Conservation (phyloP, 2,797 vertebrate genomes). For the Lerista edwardsae region DNA sequence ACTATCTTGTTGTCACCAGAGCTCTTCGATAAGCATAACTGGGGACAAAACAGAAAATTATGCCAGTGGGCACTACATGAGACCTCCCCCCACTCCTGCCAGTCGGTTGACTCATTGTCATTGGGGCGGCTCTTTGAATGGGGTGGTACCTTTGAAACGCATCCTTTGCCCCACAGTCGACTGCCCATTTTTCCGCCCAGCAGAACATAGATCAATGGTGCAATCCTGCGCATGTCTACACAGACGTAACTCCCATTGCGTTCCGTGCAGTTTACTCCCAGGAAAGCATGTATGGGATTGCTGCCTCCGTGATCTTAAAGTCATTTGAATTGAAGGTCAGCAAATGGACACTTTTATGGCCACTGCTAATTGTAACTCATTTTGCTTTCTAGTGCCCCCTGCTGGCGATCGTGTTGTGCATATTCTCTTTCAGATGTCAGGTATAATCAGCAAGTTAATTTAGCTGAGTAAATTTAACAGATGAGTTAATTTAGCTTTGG, state of each 20-base stretch:
- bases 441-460: background rate
- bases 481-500: background rate
- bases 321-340: background rate
- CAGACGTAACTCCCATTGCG: too few species aligned
- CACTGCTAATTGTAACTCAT: conserved; percentile 12
- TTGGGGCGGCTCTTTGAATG: background rate
- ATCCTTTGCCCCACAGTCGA: background rate
- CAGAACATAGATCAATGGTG: background rate
- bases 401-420: background rate
- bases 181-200: background rate
- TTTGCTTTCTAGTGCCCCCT: conserved; percentile 25
- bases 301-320: background rate
- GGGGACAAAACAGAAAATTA: background rate
- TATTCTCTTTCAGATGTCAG: background rate
- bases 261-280: too few species aligned
- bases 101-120: background rate
- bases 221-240: too few species aligned
- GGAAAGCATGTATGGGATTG: too few species aligned
- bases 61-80: background rate
- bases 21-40: background rate
- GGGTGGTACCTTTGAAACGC: background rate
- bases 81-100: background rate
- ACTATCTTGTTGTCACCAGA: conserved; percentile 7
- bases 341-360: background rate
- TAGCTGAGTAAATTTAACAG: too few species aligned